A percentile compares a stretch with the other conserved stretches of the same genome.
Evolutionary conservation across 2,113 vertebrate species (phyloP).

Genomic region (Boulengeromyrus knoepffleri): DNA sequence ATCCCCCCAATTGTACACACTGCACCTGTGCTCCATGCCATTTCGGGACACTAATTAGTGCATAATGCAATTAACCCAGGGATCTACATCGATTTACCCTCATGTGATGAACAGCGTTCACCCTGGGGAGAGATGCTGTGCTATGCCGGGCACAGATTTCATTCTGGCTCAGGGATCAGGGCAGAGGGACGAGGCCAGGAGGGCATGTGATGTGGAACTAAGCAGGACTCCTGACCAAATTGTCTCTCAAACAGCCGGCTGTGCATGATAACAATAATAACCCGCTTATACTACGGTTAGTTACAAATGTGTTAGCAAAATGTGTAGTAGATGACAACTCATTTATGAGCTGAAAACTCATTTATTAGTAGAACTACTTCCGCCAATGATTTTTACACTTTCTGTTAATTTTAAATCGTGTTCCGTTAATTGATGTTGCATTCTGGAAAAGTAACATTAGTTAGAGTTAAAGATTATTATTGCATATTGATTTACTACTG

Average conservation of each 20-base stretch:
- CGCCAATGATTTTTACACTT: background rate
- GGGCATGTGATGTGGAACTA: background rate
- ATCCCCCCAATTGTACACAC: background rate
- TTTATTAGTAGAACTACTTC: background rate
- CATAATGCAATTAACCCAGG: slow-evolving; percentile 5
- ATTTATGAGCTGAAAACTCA: background rate
- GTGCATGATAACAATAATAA: background rate
- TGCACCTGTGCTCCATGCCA: background rate
- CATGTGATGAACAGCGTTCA: background rate
- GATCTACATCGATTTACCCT: slow-evolving; percentile 2
- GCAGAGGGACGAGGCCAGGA: background rate
- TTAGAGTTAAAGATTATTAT: background rate
- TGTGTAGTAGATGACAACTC: background rate
- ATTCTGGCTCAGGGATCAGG: background rate
- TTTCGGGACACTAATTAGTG: background rate
- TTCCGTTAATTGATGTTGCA: background rate
- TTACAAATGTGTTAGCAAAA: background rate
- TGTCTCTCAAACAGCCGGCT: background rate
- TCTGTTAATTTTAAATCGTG: background rate
- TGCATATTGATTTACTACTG: background rate
- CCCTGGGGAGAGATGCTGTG: background rate
- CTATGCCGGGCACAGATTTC: background rate
- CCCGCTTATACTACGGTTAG: background rate
- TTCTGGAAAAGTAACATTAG: background rate
- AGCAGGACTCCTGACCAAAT: background rate